A percentile compares a stretch with the other conserved stretches of the same genome.
Conservation (phyloP, 2,113 vertebrate species). For the Baryphthengus martii region DNA sequence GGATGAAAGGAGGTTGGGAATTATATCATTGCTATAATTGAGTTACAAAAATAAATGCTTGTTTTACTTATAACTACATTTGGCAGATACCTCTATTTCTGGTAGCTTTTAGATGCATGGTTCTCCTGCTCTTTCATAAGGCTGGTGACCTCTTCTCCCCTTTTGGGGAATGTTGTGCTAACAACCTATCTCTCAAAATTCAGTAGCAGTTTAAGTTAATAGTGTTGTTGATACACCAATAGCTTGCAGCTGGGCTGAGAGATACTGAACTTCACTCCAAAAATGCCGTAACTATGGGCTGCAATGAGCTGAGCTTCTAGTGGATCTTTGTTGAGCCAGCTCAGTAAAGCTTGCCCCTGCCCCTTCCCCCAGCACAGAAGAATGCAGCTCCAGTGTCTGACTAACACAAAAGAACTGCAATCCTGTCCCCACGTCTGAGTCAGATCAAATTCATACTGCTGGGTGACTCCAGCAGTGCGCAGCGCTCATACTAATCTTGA, state of each 20-base stretch:
- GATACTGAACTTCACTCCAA: background rate
- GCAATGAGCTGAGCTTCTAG: background rate
- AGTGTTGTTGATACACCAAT: background rate
- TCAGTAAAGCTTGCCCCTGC: background rate
- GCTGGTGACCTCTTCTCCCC: background rate
- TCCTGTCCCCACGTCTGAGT: background rate
- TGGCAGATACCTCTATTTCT: background rate
- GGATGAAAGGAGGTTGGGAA: background rate
- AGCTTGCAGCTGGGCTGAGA: conserved; percentile 1
- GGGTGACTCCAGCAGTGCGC: background rate
- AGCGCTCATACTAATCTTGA: background rate
- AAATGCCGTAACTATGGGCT: background rate
- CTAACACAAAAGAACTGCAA: background rate
- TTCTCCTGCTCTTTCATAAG: background rate
- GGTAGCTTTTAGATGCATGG: background rate
- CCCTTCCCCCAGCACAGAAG: background rate
- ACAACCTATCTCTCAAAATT: background rate
- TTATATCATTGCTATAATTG: background rate
- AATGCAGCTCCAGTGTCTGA: background rate
- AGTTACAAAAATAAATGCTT: background rate
- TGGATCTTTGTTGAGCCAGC: conserved; percentile 8
- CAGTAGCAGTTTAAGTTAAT: background rate
- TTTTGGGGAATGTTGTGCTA: background rate
- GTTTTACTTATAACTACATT: background rate
- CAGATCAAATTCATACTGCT: background rate